Conservation (phyloP, 2,113 vertebrate genomes). For the Carlito syrichta region DNA sequence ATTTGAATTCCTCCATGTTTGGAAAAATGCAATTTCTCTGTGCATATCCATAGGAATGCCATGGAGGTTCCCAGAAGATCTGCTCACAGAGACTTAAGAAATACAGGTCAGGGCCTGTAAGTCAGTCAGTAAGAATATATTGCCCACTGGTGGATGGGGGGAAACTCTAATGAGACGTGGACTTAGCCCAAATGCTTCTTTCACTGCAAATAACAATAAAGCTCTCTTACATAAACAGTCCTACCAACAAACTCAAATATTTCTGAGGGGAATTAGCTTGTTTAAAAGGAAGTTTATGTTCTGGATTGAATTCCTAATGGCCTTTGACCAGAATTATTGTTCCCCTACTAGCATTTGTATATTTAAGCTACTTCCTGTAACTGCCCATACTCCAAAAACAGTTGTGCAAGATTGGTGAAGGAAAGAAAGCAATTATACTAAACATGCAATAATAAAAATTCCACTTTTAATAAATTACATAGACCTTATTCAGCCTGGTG, state of each 20-base stretch:
- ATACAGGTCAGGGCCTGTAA: neutral
- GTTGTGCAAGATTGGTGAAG: neutral
- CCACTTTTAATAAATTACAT: slow-evolving; percentile 7
- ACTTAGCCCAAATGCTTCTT: neutral
- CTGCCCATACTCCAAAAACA: neutral
- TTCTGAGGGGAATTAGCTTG: neutral
- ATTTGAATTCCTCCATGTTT: slow-evolving; percentile 37
- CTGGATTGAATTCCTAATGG: neutral
- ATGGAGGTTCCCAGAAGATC: neutral
- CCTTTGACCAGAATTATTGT: neutral
- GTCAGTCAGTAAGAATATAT: neutral
- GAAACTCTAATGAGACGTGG: neutral
- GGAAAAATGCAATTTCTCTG: neutral
- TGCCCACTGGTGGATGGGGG: neutral
- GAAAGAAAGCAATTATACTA: neutral
- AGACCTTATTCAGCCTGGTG: neutral
- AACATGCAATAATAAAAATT: neutral
- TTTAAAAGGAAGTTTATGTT: neutral
- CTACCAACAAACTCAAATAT: neutral
- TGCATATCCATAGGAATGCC: slow-evolving; percentile 20
- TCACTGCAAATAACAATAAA: neutral
- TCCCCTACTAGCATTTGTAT: neutral
- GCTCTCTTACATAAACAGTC: neutral
- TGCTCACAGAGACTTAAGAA: neutral
- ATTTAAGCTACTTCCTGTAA: neutral